Evolutionary conservation across 2,888 invertebrate genomes (phyloP).

Genomic region (Drosophila acutilabella): DNA sequence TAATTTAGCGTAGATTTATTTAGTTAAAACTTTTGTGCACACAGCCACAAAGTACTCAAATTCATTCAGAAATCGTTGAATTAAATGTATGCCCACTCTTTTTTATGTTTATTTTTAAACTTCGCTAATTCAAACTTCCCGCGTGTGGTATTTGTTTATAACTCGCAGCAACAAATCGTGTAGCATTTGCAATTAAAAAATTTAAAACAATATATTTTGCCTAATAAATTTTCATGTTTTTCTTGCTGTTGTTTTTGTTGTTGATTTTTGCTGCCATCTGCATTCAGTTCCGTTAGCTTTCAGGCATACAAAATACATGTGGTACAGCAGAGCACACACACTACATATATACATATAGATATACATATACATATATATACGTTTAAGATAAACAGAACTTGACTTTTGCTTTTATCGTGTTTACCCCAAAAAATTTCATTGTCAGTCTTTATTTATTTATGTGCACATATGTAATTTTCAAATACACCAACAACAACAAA

Average conservation of each 20-base stretch:
- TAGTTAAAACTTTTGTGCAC: too few species aligned
- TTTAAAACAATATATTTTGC: slow-evolving; percentile 6
- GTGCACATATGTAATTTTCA: slow-evolving; percentile 20
- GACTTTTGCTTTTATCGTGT: slow-evolving; percentile 33
- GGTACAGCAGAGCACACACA: slow-evolving; percentile 16
- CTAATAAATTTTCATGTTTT: slow-evolving; percentile 15
- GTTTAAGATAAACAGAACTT: slow-evolving; percentile 45
- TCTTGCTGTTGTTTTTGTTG: slow-evolving; percentile 2
- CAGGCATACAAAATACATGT: slow-evolving; percentile 14
- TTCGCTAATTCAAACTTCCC: background rate
- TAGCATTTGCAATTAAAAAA: slow-evolving; percentile 15
- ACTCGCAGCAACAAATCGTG: background rate
- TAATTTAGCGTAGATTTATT: too few species aligned
- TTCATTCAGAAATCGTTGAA: too few species aligned
- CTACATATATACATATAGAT: background rate
- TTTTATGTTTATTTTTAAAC: background rate
- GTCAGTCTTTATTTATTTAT: slow-evolving; percentile 29
- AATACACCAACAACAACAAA: slow-evolving; percentile 8
- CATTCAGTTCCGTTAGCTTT: slow-evolving; percentile 22
- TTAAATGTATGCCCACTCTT: background rate
- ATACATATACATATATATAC: slow-evolving; percentile 14
- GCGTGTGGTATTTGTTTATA: slow-evolving; percentile 1
- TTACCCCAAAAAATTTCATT: slow-evolving; percentile 39
- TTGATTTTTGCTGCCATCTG: slow-evolving; percentile 24
- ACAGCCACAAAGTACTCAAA: too few species aligned